These are phyloP conservation scores for Vandiemenella viatica DNA, from an alignment of 2,888 invertebrate species.

Conservation along the genomic window DNA sequence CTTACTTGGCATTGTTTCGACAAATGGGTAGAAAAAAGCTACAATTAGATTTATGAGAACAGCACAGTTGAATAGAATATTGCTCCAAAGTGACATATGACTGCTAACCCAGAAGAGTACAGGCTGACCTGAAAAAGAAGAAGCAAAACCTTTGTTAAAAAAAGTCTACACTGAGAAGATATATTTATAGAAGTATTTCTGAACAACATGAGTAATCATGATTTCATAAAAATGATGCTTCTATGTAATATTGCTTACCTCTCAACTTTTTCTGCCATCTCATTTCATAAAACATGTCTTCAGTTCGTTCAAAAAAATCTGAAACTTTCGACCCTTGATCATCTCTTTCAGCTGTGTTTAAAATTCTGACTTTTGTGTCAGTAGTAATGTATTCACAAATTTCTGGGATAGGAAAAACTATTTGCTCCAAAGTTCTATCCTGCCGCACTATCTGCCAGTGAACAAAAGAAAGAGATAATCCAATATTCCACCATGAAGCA, in stretches of 20 bases:
- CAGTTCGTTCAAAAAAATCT: conserved; percentile 83
- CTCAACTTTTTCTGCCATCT: conserved; percentile 98
- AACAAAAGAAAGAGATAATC: neutral
- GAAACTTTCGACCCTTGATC: conserved; percentile 94
- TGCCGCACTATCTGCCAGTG: conserved; percentile 74
- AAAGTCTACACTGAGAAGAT: no score
- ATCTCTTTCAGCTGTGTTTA: conserved; percentile 87
- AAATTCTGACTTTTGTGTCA: conserved; percentile 84
- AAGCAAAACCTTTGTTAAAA: neutral
- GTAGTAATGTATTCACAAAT: conserved; percentile 94
- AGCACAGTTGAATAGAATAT: conserved; percentile 90
- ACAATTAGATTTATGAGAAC: conserved; percentile 94
- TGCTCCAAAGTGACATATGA: conserved; percentile 95
- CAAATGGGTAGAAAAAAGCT: conserved; percentile 94
- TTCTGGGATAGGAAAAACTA: conserved; percentile 97
- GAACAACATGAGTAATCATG: no score
- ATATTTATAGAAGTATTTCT: no score
- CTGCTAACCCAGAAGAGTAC: conserved; percentile 91
- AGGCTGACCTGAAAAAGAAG: conserved; percentile 59
- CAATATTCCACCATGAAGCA: neutral
- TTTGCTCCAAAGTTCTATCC: conserved; percentile 93
- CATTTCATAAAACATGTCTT: conserved; percentile 97
- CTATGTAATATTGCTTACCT: no score
- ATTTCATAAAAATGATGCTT: no score
- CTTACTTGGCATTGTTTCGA: conserved; percentile 62